Conservation (phyloP, 2,888 invertebrate species). For the Acronicta psi region DNA sequence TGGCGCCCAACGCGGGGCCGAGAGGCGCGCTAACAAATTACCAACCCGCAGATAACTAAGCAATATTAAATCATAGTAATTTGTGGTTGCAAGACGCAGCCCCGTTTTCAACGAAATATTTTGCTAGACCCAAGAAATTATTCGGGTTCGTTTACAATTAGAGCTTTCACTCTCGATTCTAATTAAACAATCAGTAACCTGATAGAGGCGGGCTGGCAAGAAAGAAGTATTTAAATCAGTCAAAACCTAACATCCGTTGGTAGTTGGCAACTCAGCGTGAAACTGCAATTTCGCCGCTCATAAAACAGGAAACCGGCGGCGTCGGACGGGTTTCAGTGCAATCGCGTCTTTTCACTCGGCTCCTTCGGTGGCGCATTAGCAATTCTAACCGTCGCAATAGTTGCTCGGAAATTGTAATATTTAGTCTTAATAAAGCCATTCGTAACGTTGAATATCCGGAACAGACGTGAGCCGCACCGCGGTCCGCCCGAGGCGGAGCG, state of each 20-base stretch:
- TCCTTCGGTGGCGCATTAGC: slow-evolving; percentile 79
- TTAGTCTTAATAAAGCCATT: slow-evolving; percentile 87
- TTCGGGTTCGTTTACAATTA: too few species aligned
- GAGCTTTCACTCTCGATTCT: slow-evolving; percentile 20
- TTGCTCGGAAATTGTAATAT: slow-evolving; percentile 85
- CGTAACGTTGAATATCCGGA: slow-evolving; percentile 83
- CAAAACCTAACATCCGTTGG: slow-evolving; percentile 72
- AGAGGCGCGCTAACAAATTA: slow-evolving; percentile 87
- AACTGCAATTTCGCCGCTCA: slow-evolving; percentile 83
- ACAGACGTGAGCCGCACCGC: slow-evolving; percentile 72
- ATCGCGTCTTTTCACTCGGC: slow-evolving; percentile 83
- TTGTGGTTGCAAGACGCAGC: slow-evolving; percentile 84
- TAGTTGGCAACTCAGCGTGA: slow-evolving; percentile 72
- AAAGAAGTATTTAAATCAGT: slow-evolving; percentile 74
- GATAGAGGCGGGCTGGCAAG: slow-evolving; percentile 48
- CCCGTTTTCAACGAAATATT: slow-evolving; percentile 79
- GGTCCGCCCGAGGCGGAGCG: slow-evolving; percentile 72
- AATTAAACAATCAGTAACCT: slow-evolving; percentile 26
- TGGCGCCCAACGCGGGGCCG: slow-evolving; percentile 82
- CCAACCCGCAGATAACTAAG: slow-evolving; percentile 87
- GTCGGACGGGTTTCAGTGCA: slow-evolving; percentile 71
- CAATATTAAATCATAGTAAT: slow-evolving; percentile 89
- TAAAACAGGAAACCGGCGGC: slow-evolving; percentile 76
- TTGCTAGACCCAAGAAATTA: slow-evolving; percentile 66
- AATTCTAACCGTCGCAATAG: slow-evolving; percentile 83